Percentiles rank a stretch among this genome's conserved stretches.
Evolutionary conservation across 1,140 invertebrate genomes (phyloP).

Genomic region (Cotesia vestalis): DNA sequence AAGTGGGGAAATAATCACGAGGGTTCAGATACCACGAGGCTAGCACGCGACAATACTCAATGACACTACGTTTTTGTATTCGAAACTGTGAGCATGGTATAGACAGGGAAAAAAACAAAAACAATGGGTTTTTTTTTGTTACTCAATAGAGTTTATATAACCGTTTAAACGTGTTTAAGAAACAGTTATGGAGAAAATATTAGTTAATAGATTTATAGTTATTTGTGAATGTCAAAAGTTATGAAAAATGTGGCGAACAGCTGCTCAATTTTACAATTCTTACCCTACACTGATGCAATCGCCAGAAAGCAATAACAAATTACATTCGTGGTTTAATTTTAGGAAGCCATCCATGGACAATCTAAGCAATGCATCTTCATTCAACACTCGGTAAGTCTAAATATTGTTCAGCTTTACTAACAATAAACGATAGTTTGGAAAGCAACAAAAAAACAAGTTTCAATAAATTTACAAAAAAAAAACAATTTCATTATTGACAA

Average conservation of each 20-base stretch:
- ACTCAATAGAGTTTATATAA: too few relatives aligned
- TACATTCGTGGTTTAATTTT: constrained; percentile 70
- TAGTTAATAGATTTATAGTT: background rate
- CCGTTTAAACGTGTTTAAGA: too few relatives aligned
- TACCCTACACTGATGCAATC: constrained; percentile 63
- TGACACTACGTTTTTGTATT: constrained; percentile 49
- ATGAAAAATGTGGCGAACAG: constrained; percentile 60
- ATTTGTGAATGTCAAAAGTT: constrained; percentile 52
- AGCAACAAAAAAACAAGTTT: too few relatives aligned
- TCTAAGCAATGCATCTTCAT: constrained; percentile 74
- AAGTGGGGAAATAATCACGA: constrained; percentile 50
- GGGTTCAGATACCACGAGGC: constrained; percentile 56
- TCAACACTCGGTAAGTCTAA: constrained; percentile 76
- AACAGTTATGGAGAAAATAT: constrained; percentile 9
- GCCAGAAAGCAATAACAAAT: constrained; percentile 61
- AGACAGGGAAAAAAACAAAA: background rate
- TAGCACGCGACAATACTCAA: constrained; percentile 53
- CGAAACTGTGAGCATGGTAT: background rate
- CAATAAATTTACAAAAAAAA: too few relatives aligned
- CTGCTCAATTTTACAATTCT: constrained; percentile 42
- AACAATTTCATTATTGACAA: too few relatives aligned
- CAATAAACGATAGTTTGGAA: too few relatives aligned
- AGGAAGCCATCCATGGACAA: constrained; percentile 79
- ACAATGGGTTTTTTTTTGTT: background rate
- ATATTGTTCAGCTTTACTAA: background rate